A percentile compares a stretch with the other conserved stretches of the same genome.
phyloP scores from a whole-genome alignment of 2,797 vertebrate species.

The Cynopterus sphinx region DNA sequence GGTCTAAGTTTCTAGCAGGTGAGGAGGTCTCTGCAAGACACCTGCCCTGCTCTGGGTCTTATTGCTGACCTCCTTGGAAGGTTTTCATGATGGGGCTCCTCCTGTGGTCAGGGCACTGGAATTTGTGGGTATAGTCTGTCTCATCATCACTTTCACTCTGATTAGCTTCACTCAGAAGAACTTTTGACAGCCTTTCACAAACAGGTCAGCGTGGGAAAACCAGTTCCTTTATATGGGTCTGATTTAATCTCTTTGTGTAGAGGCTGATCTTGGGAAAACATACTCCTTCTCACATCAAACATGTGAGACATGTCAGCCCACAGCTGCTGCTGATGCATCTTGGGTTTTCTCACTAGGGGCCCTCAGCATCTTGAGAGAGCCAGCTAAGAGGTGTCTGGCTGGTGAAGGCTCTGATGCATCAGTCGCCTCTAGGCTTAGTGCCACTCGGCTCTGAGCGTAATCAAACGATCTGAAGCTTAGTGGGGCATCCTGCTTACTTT shows the following conservation, averaged over 20 bases:
- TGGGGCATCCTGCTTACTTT: slow-evolving; percentile 71
- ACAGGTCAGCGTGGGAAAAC: slow-evolving; percentile 54
- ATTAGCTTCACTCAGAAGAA: slow-evolving; percentile 51
- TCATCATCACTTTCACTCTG: slow-evolving; percentile 71
- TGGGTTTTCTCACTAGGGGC: slow-evolving; percentile 39
- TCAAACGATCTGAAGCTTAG: slow-evolving; percentile 72
- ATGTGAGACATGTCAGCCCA: background rate
- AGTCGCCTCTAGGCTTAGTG: slow-evolving; percentile 1
- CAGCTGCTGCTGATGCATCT: background rate
- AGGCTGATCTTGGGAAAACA: slow-evolving; percentile 43
- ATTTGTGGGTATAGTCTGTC: slow-evolving; percentile 43
- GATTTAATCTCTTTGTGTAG: slow-evolving; percentile 62
- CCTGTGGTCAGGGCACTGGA: slow-evolving; percentile 14
- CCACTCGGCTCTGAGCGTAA: slow-evolving; percentile 19
- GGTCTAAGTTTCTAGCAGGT: background rate
- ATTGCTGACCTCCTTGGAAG: background rate
- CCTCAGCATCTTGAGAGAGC: background rate
- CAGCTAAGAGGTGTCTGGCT: slow-evolving; percentile 30
- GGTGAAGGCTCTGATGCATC: background rate
- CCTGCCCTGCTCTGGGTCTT: background rate
- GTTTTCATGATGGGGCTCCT: slow-evolving; percentile 25
- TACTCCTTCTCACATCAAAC: background rate
- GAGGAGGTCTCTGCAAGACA: background rate
- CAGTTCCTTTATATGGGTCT: background rate
- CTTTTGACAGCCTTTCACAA: slow-evolving; percentile 35